Percentiles rank a stretch among this genome's conserved stretches.
These are phyloP conservation scores for Electrona antarctica DNA, from an alignment of 2,113 vertebrate species.

Conservation along the genomic window DNA sequence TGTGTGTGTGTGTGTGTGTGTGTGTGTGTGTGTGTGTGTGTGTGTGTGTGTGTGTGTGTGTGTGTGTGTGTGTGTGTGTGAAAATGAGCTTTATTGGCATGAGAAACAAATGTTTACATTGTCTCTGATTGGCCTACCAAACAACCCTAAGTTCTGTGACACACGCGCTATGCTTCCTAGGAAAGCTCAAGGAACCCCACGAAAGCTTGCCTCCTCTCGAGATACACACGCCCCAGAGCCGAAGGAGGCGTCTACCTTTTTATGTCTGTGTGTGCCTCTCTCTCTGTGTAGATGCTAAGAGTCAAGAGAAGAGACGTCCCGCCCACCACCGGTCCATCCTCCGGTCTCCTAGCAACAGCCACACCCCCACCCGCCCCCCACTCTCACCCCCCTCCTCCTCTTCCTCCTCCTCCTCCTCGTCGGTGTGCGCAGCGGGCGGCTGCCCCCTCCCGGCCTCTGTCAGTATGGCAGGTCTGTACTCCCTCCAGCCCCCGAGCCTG, in stretches of 20 bases:
- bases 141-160: not conserved
- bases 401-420: slow-evolving; percentile 63
- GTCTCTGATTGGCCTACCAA: not conserved
- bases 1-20: not conserved
- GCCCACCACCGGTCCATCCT: slow-evolving; percentile 82
- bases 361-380: slow-evolving; percentile 58
- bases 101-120: too few relatives aligned
- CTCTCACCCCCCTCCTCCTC: slow-evolving; percentile 64
- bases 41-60: not conserved
- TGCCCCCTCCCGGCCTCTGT: slow-evolving; percentile 80
- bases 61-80: slow-evolving; percentile 31
- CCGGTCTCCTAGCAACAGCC: slow-evolving; percentile 78
- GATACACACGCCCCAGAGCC: too few relatives aligned
- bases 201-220: too few relatives aligned
- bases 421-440: slow-evolving; percentile 68
- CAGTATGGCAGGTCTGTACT: slow-evolving; percentile 87
- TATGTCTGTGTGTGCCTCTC: slow-evolving; percentile 29
- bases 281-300: slow-evolving; percentile 79
- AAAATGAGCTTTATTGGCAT: not conserved
- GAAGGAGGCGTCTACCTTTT: too few relatives aligned
- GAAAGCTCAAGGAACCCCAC: too few relatives aligned
- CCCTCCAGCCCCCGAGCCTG: slow-evolving; percentile 69
- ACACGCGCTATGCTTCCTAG: too few relatives aligned
- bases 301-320: slow-evolving; percentile 85
- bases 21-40: not conserved